These are phyloP conservation scores for Tenthredo scrophulariae DNA, from an alignment of 2,888 invertebrate species.

Conservation along the genomic window DNA sequence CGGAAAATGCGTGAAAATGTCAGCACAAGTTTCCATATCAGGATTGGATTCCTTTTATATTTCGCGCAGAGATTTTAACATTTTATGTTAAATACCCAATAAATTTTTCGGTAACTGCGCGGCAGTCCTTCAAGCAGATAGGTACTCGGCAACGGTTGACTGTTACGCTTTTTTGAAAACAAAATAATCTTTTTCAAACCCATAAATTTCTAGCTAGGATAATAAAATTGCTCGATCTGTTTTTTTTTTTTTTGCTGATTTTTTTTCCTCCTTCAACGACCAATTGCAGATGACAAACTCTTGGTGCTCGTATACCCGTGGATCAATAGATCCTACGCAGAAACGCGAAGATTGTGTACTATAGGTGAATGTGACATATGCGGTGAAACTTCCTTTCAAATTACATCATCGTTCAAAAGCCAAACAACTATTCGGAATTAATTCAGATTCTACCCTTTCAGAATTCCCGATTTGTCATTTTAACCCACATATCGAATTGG, in stretches of 20 bases:
- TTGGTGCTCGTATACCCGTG: background rate
- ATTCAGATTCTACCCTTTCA: background rate
- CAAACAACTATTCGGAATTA: background rate
- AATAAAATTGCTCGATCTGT: constrained; percentile 9
- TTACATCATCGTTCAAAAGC: background rate
- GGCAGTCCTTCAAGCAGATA: background rate
- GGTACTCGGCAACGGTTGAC: background rate
- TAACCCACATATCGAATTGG: constrained; percentile 25
- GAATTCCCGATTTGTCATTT: background rate
- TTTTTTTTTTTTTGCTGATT: background rate
- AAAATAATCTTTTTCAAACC: constrained; percentile 16
- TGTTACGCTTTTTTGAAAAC: constrained; percentile 12
- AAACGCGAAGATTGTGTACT: background rate
- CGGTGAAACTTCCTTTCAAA: background rate
- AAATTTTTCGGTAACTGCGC: constrained; percentile 14
- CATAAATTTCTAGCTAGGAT: constrained; percentile 1
- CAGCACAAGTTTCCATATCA: constrained; percentile 58
- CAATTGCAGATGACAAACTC: constrained; percentile 18
- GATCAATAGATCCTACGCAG: background rate
- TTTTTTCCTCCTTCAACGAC: background rate
- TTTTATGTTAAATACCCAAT: constrained; percentile 21
- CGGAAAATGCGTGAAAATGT: constrained; percentile 64
- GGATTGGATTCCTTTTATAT: constrained; percentile 21
- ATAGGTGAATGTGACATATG: background rate
- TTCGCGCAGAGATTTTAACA: background rate